Percentiles rank a stretch among this genome's conserved stretches.
Conservation (phyloP, 2,113 vertebrate species). For the Meleagris gallopavo region DNA sequence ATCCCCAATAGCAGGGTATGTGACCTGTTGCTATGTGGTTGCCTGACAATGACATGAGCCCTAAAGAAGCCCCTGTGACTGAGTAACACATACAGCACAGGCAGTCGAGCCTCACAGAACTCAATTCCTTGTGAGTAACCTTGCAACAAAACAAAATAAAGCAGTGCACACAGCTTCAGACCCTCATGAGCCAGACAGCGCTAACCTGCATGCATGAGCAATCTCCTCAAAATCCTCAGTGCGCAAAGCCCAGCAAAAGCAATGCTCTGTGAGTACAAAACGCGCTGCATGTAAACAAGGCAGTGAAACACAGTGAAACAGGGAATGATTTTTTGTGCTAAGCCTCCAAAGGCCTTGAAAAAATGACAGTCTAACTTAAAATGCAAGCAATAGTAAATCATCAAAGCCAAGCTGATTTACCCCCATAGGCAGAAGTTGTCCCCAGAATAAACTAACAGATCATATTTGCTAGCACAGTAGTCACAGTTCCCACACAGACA, state of each 20-base stretch:
- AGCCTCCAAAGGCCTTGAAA: background rate
- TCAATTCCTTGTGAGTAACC: background rate
- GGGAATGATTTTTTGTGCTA: background rate
- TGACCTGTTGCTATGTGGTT: background rate
- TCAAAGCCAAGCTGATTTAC: background rate
- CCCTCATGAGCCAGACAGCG: background rate
- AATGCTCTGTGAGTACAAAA: background rate
- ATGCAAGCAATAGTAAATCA: background rate
- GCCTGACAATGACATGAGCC: background rate
- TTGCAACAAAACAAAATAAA: background rate
- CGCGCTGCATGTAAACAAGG: background rate
- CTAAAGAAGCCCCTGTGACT: background rate
- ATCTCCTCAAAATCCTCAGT: background rate
- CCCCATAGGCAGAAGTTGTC: background rate
- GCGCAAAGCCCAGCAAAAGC: background rate
- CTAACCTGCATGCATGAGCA: background rate
- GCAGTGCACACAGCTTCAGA: background rate
- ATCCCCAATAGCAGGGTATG: background rate
- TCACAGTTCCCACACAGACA: background rate
- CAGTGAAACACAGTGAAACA: background rate
- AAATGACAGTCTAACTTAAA: background rate
- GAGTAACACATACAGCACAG: background rate
- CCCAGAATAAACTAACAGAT: slow-evolving; percentile 14
- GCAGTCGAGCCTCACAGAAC: background rate
- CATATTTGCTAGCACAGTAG: background rate